Conservation (phyloP, 2,888 invertebrate genomes). For the Napeogenes inachia region DNA sequence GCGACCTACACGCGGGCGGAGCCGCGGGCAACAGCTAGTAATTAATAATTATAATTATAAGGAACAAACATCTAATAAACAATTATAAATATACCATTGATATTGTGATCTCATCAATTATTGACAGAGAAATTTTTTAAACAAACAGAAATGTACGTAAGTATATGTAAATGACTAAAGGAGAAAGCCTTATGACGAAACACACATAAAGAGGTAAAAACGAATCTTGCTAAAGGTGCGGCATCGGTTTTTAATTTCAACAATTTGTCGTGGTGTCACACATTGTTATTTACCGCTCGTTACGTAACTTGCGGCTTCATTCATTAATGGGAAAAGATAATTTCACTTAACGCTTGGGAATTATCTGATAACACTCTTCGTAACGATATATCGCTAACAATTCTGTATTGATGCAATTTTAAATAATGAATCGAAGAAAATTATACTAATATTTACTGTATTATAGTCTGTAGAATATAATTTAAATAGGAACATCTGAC, state of each 20-base stretch:
- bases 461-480: too few species aligned
- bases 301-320: conserved; percentile 20
- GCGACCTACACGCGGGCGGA: too few species aligned
- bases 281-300: conserved; percentile 24
- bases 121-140: conserved; percentile 62
- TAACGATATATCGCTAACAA: too few species aligned
- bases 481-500: conserved; percentile 19
- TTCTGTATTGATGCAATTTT: too few species aligned
- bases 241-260: conserved; percentile 35
- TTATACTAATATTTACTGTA: too few species aligned
- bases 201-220: conserved; percentile 55
- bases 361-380: too few species aligned
- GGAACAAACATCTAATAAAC: conserved; percentile 7
- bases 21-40: too few species aligned
- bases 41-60: neutral
- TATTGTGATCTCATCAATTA: conserved; percentile 22
- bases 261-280: conserved; percentile 33
- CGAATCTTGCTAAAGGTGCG: conserved; percentile 47
- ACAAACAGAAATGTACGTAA: conserved; percentile 63
- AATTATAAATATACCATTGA: conserved; percentile 7
- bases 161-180: conserved; percentile 60
- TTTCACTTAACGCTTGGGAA: too few species aligned
- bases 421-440: too few species aligned
- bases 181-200: conserved; percentile 71
- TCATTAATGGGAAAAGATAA: too few species aligned